Evolutionary conservation across 1,140 invertebrate genomes (phyloP).

Genomic region (Polyergus mexicanus): DNA sequence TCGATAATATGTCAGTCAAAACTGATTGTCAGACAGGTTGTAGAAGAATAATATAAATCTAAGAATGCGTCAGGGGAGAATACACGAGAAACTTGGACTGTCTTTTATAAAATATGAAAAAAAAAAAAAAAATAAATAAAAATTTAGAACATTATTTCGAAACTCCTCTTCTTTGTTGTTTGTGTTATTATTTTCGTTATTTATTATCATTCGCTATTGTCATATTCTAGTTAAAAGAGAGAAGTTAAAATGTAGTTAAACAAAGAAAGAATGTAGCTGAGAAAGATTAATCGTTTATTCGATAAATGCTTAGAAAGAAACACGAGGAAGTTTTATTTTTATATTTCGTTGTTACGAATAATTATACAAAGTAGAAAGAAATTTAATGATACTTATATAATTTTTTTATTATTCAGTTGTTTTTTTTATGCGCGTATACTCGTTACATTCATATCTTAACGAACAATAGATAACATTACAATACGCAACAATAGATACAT

Average conservation of each 20-base stretch:
- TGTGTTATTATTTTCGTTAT: background rate
- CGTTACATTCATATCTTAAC: background rate
- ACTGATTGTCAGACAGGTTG: background rate
- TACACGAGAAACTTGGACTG: background rate
- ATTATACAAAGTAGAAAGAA: conserved; percentile 3
- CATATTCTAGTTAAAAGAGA: background rate
- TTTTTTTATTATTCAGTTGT: background rate
- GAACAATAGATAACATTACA: background rate
- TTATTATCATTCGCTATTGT: background rate
- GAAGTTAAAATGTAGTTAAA: background rate
- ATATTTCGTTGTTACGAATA: background rate
- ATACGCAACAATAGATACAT: background rate
- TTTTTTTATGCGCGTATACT: background rate
- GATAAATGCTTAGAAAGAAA: background rate
- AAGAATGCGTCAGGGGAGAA: background rate
- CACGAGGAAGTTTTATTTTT: background rate
- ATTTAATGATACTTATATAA: background rate
- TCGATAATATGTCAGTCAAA: conserved; percentile 31
- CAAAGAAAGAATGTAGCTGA: background rate
- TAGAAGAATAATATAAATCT: background rate
- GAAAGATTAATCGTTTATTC: background rate
- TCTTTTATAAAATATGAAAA: background rate
- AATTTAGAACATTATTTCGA: background rate
- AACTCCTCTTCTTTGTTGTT: background rate
- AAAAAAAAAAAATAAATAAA: background rate